Conservation (phyloP, 2,797 vertebrate genomes). For the Sorex maritimensis region DNA sequence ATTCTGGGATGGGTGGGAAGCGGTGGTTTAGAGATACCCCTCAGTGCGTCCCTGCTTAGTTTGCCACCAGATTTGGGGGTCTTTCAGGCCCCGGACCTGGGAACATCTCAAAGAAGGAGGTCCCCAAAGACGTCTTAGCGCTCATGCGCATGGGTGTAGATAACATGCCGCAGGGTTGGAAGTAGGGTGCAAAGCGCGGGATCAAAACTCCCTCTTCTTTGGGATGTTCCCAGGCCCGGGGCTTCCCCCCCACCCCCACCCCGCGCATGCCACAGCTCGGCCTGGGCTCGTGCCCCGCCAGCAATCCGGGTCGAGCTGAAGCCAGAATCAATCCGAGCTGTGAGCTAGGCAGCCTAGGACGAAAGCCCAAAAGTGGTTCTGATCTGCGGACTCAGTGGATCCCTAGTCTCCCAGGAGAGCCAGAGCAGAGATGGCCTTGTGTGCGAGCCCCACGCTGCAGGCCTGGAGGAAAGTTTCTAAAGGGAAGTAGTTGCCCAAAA, state of each 20-base stretch:
- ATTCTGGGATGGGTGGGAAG: accelerated
- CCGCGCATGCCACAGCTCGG: too few relatives aligned
- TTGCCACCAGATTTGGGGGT: neutral
- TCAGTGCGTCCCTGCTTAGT: neutral
- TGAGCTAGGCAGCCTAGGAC: neutral
- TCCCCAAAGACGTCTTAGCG: too few relatives aligned
- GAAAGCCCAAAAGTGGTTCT: neutral
- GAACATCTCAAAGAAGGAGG: too few relatives aligned
- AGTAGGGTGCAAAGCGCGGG: too few relatives aligned
- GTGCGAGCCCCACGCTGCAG: neutral
- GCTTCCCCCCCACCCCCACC: too few relatives aligned
- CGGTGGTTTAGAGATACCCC: neutral
- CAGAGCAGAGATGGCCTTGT: neutral
- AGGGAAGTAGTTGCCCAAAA: neutral
- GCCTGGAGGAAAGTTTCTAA: neutral
- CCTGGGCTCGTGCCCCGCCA: neutral
- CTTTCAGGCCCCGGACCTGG: neutral
- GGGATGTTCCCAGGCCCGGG: too few relatives aligned
- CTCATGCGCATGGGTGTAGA: too few relatives aligned
- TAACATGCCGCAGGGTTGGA: too few relatives aligned
- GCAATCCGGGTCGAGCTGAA: too few relatives aligned
- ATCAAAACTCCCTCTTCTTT: too few relatives aligned
- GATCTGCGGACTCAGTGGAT: neutral
- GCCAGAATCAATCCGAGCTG: too few relatives aligned
- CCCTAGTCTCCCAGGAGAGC: neutral